Evolutionary conservation across 2,888 invertebrate genomes (phyloP), one percentile per base, ranked within the genome.

Genomic region (Mythimna vitellina): DNA sequence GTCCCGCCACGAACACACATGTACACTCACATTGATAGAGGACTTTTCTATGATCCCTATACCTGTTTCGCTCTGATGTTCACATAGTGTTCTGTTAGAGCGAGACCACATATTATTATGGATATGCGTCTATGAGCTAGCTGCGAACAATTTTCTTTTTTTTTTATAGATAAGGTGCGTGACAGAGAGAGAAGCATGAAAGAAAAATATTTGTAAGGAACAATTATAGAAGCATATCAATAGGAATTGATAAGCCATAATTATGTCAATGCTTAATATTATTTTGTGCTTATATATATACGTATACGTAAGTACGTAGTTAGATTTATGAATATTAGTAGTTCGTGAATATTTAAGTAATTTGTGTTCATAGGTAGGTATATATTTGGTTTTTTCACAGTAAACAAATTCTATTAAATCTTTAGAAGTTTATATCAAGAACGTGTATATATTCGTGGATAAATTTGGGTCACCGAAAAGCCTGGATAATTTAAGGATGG

Each of bases 41-140:
- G 82, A 87, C 84, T 90, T 91, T 91, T 92, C 93, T 93, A 93
- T 92, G 89, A 93, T 94, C 93, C 94, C 92, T 93, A 89, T 92
- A 80, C 69, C 90, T 87, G 88, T 91, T 92, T 86, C 91, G 62
- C 78, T 93, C 88, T 80, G 73, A 80, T 88, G 57, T 38, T 53
- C 29, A 20, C 63, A 17, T 63, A 67, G 64, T 53, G 49, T 22
- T 29, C 65, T 29, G 86, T 83, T 63, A 63, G 88, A 91, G 80
- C 62, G 89, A 86, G 92, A 92, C 66, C 62, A 86, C 73, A 80
- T 85, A n/a, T n/a, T n/a, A n/a, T n/a, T n/a, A 84, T 78, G 76
- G 84, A 85, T 86, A 86, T 78, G 69, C 81, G 74, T 89, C 86
- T 87, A 85, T 81, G 82, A 81, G 69, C 67, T 75, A 76, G 80